A percentile compares a stretch with the other conserved stretches of the same genome.
phyloP scores from a whole-genome alignment of 92 coral and sea anemone species.

The Bergia sp. region DNA sequence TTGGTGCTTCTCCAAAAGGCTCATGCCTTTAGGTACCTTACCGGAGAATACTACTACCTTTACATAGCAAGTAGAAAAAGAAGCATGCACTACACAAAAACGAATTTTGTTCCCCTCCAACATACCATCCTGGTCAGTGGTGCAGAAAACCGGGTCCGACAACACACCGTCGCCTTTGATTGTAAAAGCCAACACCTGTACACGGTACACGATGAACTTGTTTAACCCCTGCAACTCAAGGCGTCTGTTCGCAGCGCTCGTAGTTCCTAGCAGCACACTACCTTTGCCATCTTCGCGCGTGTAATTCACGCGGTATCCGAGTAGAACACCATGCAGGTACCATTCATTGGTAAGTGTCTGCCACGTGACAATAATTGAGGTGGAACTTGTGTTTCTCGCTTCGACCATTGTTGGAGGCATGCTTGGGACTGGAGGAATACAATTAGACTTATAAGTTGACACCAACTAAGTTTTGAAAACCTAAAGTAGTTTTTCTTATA shows the following conservation, averaged over 20 bases:
- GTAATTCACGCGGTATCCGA: slow-evolving; percentile 58
- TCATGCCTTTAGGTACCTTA: too few species aligned
- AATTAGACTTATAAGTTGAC: not conserved
- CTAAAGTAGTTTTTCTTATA: too few species aligned
- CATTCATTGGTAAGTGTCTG: slow-evolving; percentile 52
- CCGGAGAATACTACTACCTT: too few species aligned
- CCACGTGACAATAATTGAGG: slow-evolving; percentile 60
- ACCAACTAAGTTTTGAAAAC: too few species aligned
- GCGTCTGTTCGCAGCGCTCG: slow-evolving; percentile 11
- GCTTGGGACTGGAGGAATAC: slow-evolving; percentile 58
- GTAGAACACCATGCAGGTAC: slow-evolving; percentile 57
- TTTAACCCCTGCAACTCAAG: slow-evolving; percentile 36
- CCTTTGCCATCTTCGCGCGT: slow-evolving; percentile 38
- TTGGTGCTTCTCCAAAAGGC: too few species aligned
- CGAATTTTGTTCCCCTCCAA: not conserved
- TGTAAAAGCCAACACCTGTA: slow-evolving; percentile 66
- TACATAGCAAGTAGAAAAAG: too few species aligned
- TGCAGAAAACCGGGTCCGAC: slow-evolving; percentile 42
- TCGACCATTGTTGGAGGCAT: slow-evolving; percentile 50
- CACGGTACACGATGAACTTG: slow-evolving; percentile 57
- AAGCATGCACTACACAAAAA: too few species aligned
- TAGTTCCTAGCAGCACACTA: slow-evolving; percentile 11
- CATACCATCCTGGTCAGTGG: slow-evolving; percentile 76
- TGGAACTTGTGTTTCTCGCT: slow-evolving; percentile 67
- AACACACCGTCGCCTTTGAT: slow-evolving; percentile 55